phyloP scores from a whole-genome alignment of 2,888 invertebrate genomes.

The Cataglyphis altisquamis region DNA sequence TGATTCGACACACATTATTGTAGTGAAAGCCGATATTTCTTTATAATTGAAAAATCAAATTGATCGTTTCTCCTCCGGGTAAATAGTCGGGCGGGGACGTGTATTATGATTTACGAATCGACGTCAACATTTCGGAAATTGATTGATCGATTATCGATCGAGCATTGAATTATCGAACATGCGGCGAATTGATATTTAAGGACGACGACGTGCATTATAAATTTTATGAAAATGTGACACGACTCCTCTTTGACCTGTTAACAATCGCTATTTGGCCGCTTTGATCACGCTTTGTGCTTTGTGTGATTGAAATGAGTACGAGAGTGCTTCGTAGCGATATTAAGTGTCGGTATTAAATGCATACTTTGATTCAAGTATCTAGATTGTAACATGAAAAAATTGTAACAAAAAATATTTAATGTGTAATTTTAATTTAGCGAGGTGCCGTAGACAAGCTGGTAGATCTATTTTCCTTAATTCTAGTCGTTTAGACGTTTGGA shows the following conservation, averaged over 20 bases:
- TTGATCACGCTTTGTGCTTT: constrained; percentile 2
- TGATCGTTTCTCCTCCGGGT: too few species aligned
- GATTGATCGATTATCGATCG: constrained; percentile 13
- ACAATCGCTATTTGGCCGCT: neutral
- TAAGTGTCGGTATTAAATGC: neutral
- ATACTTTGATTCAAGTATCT: neutral
- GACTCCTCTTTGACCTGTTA: neutral
- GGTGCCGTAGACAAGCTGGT: neutral
- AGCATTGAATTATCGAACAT: neutral
- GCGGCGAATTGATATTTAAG: neutral
- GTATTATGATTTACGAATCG: constrained; percentile 2
- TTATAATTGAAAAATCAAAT: constrained; percentile 21
- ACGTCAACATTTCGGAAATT: constrained; percentile 31
- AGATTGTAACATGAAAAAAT: neutral
- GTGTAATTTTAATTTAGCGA: neutral
- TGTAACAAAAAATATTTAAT: neutral
- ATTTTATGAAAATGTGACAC: neutral
- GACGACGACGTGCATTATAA: neutral
- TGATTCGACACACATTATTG: neutral
- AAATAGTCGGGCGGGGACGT: neutral
- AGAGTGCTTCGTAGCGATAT: neutral
- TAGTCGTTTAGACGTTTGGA: constrained; percentile 3
- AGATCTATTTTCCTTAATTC: neutral
- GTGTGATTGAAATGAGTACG: neutral
- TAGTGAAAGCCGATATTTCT: neutral